phyloP scores from a whole-genome alignment of 2,113 vertebrate species.

The Cyanoliseus patagonus region DNA sequence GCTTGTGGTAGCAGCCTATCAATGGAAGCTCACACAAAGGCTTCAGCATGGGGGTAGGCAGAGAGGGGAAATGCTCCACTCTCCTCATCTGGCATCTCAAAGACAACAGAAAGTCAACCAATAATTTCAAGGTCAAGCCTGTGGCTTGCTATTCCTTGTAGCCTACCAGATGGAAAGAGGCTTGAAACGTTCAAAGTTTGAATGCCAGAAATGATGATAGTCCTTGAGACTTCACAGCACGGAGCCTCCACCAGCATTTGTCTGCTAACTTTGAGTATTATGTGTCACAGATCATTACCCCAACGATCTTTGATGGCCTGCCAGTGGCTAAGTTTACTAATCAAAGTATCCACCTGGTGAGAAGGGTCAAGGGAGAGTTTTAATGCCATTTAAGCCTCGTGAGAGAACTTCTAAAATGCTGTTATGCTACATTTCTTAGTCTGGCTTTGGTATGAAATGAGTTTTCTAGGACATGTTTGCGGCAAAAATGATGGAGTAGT shows the following conservation, averaged over 20 bases:
- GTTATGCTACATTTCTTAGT: not conserved
- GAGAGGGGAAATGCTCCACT: rapidly evolving
- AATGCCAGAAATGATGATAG: not conserved
- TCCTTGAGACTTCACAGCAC: not conserved
- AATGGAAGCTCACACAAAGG: rapidly evolving
- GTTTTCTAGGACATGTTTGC: constrained; percentile 38
- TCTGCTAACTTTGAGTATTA: not conserved
- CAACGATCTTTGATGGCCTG: not conserved
- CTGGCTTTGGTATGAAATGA: not conserved
- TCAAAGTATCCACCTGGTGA: constrained; percentile 4
- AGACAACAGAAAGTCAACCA: not conserved
- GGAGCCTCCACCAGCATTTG: not conserved
- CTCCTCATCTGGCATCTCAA: not conserved
- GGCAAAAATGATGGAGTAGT: constrained; percentile 34
- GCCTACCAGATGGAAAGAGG: not conserved
- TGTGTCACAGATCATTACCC: not conserved
- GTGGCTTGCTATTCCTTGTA: not conserved
- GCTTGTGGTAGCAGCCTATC: not conserved
- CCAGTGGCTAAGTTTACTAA: not conserved
- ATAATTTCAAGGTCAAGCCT: not conserved
- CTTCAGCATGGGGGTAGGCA: not conserved
- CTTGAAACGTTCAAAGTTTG: not conserved
- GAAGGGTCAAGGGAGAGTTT: constrained; percentile 3
- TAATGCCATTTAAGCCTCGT: not conserved
- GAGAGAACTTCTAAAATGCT: not conserved